phyloP scores from a whole-genome alignment of 1,140 invertebrate species.

The Ceratosolen solmsi region DNA sequence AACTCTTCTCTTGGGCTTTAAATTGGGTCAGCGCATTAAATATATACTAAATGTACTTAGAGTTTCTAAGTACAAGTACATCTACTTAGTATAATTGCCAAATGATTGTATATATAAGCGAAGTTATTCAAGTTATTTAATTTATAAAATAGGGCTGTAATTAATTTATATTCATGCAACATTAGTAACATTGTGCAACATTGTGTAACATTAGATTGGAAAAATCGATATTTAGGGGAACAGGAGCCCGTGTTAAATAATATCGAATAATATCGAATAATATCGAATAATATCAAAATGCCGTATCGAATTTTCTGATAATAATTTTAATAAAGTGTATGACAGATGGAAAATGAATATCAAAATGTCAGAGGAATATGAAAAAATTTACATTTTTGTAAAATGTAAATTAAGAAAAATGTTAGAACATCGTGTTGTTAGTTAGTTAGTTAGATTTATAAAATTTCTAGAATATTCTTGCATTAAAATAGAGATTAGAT shows the following conservation, averaged over 20 bases:
- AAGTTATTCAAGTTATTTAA: not conserved
- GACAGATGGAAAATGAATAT: not conserved
- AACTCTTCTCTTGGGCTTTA: constrained; percentile 26
- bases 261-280: too few species aligned
- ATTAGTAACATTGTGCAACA: not conserved
- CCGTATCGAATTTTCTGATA: not conserved
- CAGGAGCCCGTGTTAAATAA: not conserved
- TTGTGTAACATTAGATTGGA: not conserved
- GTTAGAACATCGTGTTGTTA: too few species aligned
- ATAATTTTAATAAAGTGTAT: not conserved
- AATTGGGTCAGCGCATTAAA: constrained; percentile 45
- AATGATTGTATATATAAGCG: not conserved
- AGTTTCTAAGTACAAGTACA: constrained; percentile 37
- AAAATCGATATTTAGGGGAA: not conserved
- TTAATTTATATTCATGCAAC: constrained; percentile 12
- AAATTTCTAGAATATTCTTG: constrained; percentile 15
- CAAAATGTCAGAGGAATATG: not conserved
- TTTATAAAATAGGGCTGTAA: constrained; percentile 7
- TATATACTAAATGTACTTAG: constrained; percentile 43
- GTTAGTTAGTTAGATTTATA: not conserved
- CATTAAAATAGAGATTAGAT: constrained; percentile 14
- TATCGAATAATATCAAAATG: not conserved
- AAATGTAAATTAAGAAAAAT: too few species aligned
- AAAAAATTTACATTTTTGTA: not conserved
- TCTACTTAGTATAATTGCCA: constrained; percentile 37